Evolutionary conservation across 2,888 invertebrate species (phyloP), one percentile per base, ranked within the genome.

Genomic region (Notodonta dromedarius): DNA sequence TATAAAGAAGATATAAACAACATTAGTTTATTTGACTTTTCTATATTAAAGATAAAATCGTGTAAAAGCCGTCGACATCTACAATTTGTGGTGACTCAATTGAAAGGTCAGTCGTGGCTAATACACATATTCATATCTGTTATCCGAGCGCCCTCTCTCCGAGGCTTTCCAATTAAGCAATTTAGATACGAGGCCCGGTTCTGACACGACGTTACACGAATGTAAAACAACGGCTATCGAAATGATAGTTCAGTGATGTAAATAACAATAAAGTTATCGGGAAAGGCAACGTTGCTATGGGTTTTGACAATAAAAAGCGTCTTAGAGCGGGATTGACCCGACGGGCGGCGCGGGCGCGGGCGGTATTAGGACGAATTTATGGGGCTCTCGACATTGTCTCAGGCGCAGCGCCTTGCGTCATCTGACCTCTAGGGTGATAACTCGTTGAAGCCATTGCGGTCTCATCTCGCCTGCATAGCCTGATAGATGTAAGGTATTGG

Each of bases 261-360:
- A 93, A 93, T 93, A 93, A 93, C 92, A 91, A 93, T 92, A 92
- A 91, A 88, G 87, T 92, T 92, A 93, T 93, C 93, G 83, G 87
- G 79, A 78, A 84, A 87, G 83, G 85, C 85, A 86, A 83, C 82
- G 78, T 80, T 73, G 83, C 77, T 90, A 90, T 92, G 89, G 89
- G 89, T 90, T 92, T 91, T 91, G 90, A 91, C 91, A 91, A 90
- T 92, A 91, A 93, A 92, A 91, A 85, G 87, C 85, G 78, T 80
- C 84, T 83, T 83, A 82, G 85, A 83, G 87, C 74, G 83, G 77
- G 71, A 66, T 72, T 85, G 84, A 80, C 87, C 84, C 81, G 84
- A 83, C 83, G 82, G 54, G 54, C 54, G 54, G 32, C 52, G 46
- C 46, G 42, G 42, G 42, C 80, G 83, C 79, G 82, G 77, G 71